Base-by-base conservation (phyloP, 1,140 invertebrate genomes). In the Leptoteleia sp. region DNA sequence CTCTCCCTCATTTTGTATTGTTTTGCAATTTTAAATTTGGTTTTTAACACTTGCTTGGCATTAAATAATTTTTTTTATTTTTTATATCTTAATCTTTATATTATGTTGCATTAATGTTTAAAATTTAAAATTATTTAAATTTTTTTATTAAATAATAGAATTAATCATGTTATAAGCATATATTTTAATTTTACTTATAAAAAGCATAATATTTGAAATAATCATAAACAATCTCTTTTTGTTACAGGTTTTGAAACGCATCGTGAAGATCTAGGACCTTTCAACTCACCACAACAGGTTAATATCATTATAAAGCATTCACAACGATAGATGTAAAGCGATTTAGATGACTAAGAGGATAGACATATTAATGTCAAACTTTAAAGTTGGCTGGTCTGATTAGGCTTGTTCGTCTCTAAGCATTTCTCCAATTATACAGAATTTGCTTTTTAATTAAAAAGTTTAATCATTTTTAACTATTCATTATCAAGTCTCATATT, bases 221-320 rank as follows among this genome's bases (percentile, higher is more conserved):
- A 59, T 43, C 1, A 25, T 4, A 6, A n/a, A 12, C 43, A 38
- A 25, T 65, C 9, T 4, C 16, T 35, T 25, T 67, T 40, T 68
- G 50, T 68, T 57, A 3, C 42, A 68, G 64, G 25, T 4, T 38
- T 5, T 50, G 27, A 37, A 31, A 13, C 25, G 6, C 15, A 33
- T 19, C 0, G 8, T 11, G 1, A 19, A 47, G 38, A 50, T 40
- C 33, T n/a, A 62, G 59, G 45, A 38, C 25, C 12, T 47, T 13
- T 38, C 15, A n/a, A 50, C 13, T 19, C 45, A 17, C n/a, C 19
- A 55, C 48, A 67, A 47, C 48, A 67, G 64, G 64, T 67, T 55
- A 67, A 67, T 55, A 47, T 67, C 22, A 54, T 54, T 40, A 40
- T 13, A 52, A 17, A 33, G 22, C 29, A 42, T 67, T 54, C 16